These are phyloP conservation scores for Octopus sinensis DNA, from an alignment of 1,140 invertebrate species.

Conservation along the genomic window DNA sequence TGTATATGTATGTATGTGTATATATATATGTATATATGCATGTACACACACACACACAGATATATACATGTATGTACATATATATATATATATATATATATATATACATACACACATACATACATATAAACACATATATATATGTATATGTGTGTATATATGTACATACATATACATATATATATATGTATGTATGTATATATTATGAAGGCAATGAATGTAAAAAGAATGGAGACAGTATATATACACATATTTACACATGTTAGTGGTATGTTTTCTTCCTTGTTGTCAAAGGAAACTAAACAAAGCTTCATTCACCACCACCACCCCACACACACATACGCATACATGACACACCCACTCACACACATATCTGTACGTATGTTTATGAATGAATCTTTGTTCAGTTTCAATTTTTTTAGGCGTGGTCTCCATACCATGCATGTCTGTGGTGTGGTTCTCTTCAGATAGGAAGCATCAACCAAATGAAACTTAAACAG, in stretches of 20 bases:
- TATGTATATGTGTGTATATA: neutral
- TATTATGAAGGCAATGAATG: neutral
- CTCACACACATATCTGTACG: neutral
- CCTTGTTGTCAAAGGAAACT: neutral
- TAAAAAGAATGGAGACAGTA: neutral
- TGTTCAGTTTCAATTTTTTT: no score
- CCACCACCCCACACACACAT: neutral
- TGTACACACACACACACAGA: neutral
- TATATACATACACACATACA: neutral
- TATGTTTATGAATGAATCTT: no score
- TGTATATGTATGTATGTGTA: neutral
- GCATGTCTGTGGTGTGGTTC: no score
- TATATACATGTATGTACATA: neutral
- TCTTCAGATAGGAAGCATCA: no score
- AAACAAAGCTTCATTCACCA: neutral
- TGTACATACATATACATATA: neutral
- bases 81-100: slow-evolving; percentile 4
- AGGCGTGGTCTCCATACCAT: no score
- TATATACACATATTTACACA: no score
- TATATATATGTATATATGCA: neutral
- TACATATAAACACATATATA: neutral
- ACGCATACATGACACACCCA: neutral
- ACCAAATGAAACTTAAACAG: no score
- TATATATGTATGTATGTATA: neutral
- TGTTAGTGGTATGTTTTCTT: no score